Evolutionary conservation across 2,797 vertebrate genomes (phyloP).

Genomic region (Oreonectes daqikongensis): DNA sequence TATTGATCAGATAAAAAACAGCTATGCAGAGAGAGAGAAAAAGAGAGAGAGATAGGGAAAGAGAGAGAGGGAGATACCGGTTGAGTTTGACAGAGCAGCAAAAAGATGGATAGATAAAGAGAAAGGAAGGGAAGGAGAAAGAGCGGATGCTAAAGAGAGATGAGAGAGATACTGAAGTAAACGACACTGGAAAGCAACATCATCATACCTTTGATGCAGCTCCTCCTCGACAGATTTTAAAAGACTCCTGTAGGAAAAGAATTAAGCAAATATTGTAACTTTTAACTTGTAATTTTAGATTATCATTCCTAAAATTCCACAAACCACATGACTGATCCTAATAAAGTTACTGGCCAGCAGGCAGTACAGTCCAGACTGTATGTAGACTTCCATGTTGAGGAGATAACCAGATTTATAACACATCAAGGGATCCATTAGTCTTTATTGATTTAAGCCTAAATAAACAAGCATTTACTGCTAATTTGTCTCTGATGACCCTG

Average conservation of each 20-base stretch:
- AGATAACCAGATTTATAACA: constrained; percentile 30
- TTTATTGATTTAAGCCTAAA: constrained; percentile 36
- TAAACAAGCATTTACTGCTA: constrained; percentile 38
- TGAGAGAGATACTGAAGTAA: constrained; percentile 13
- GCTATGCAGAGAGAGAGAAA: constrained; percentile 33
- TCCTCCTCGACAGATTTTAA: constrained; percentile 89
- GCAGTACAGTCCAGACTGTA: not conserved
- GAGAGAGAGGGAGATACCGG: not conserved
- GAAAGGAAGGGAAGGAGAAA: constrained; percentile 7
- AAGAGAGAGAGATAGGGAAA: not conserved
- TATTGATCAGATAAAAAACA: constrained; percentile 54
- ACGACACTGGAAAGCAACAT: constrained; percentile 23
- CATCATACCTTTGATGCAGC: constrained; percentile 84
- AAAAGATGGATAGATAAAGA: constrained; percentile 25
- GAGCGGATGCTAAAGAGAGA: not conserved
- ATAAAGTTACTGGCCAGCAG: not conserved
- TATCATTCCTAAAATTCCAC: not conserved
- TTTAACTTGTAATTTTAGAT: no score
- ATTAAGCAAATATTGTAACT: no score
- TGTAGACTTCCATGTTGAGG: not conserved
- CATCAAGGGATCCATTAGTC: constrained; percentile 36
- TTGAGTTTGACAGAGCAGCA: constrained; percentile 20
- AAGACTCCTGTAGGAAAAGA: constrained; percentile 82
- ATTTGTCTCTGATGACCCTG: constrained; percentile 30
- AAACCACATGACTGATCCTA: not conserved